Base-by-base conservation (phyloP, 92 coral and sea anemone genomes). In the Plumapathes pennacea region DNA sequence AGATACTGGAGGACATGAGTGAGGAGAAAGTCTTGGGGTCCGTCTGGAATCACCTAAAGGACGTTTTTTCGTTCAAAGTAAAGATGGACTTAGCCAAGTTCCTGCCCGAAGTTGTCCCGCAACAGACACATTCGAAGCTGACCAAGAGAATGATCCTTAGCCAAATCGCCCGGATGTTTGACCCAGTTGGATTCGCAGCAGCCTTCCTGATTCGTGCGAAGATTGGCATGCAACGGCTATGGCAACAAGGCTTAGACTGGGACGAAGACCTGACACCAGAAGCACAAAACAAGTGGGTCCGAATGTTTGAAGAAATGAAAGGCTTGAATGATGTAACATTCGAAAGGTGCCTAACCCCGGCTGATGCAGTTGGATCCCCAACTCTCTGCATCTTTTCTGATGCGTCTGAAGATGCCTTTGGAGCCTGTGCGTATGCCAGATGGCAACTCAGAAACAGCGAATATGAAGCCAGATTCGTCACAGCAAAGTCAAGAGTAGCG, bases 401-500 rank as follows among this genome's bases (percentile, higher is more conserved):
- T 36, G 68, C 76, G 18, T 69, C 76, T 8, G 36, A 11, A 3
- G 57, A 57, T 41, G 76, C 67, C 23, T 69, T 69, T 32, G 67
- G 76, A 13, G 33, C 76, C 4, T 69, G 68, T 26, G 76, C 67
- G 1, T 69, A 56, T 18, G 20, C 55, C 54, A 61, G 64, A 17
- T 51, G 74, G 55, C 54, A 22, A 25, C 50, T 33, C 41, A 10
- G 27, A 18, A 38, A 31, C 52, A 25, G 30, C 5, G 13, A 40
- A 39, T 49, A 48, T 34, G 34, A 12, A 40, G 30, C 26, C n/a
- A 15, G 62, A 36, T 52, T 51, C 21, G 31, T 51, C 24, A 49
- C 80, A 10, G 72, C 80, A 6, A 73, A 73, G 32, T 73, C 80
- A 17, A 50, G 51, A 50, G 72, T 65, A 51, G 72, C 50, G 25